These are phyloP conservation scores for Masticophis lateralis DNA, from an alignment of 2,797 vertebrate genomes.

Conservation along the genomic window DNA sequence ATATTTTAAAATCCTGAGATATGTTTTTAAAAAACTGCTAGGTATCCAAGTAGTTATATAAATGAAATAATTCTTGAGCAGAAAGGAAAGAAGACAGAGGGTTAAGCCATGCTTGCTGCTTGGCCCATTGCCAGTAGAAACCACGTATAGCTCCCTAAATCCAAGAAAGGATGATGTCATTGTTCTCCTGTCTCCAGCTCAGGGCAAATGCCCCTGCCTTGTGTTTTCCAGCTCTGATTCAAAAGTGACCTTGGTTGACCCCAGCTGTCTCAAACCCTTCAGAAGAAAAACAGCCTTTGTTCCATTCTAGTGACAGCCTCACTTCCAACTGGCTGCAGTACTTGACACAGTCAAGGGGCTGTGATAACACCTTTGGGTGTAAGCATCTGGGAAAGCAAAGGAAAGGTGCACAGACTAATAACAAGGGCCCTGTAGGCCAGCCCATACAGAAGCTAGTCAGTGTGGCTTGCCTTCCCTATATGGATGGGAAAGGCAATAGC, in stretches of 20 bases:
- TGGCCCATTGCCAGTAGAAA: not conserved
- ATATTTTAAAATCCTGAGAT: not conserved
- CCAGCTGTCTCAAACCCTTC: not conserved
- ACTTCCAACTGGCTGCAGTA: not conserved
- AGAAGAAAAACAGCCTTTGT: not conserved
- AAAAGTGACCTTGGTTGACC: not conserved
- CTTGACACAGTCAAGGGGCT: not conserved
- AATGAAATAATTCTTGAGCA: not conserved
- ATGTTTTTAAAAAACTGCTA: not conserved
- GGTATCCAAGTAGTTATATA: not conserved
- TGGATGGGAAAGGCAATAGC: not conserved
- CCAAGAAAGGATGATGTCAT: not conserved
- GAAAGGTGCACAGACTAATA: not conserved
- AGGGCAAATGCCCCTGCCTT: not conserved
- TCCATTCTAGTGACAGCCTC: not conserved
- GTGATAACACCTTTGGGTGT: not conserved
- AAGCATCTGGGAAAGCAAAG: not conserved
- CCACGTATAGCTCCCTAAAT: not conserved
- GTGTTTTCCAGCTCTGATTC: not conserved
- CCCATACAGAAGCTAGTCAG: not conserved
- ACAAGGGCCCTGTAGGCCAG: not conserved
- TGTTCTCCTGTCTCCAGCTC: not conserved
- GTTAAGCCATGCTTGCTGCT: not conserved
- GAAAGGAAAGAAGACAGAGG: not conserved
- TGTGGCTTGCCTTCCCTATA: not conserved